Evolutionary conservation across 2,797 vertebrate genomes (phyloP).

Genomic region (Danio albolineatus): DNA sequence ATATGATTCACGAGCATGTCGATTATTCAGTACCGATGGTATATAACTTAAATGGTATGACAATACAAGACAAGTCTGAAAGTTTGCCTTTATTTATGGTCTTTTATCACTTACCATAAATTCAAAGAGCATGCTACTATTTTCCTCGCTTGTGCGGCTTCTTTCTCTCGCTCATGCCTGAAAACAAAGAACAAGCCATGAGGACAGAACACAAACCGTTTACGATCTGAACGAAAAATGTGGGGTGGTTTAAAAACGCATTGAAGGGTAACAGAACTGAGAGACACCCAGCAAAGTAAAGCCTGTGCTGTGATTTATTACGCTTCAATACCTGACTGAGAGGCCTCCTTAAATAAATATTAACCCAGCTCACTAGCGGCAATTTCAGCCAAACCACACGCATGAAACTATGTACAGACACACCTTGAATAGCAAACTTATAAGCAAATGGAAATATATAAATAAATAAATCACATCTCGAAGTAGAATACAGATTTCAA

Average conservation of each 20-base stretch:
- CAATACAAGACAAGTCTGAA: neutral
- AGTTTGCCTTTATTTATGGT: neutral
- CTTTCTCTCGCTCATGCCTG: constrained; percentile 67
- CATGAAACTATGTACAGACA: constrained; percentile 25
- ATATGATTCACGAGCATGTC: neutral
- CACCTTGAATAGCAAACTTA: neutral
- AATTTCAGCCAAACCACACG: constrained; percentile 27
- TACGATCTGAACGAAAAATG: neutral
- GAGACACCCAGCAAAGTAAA: constrained; percentile 3
- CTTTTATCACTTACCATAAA: constrained; percentile 75
- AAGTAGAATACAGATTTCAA: neutral
- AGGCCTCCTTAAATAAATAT: constrained; percentile 56
- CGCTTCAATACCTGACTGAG: constrained; percentile 22
- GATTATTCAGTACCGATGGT: neutral
- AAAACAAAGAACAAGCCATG: constrained; percentile 44
- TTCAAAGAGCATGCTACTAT: constrained; percentile 76
- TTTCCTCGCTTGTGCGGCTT: constrained; percentile 59
- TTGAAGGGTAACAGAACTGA: neutral
- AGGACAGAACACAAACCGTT: neutral
- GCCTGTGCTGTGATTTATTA: constrained; percentile 24
- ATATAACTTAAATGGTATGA: neutral
- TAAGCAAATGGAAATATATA: constrained; percentile 1
- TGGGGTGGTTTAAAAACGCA: neutral
- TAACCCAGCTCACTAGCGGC: constrained; percentile 31
- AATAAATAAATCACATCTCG: neutral